Percentiles rank a stretch among this genome's conserved stretches.
phyloP scores from a whole-genome alignment of 1,140 invertebrate genomes.

The Ceratosolen solmsi region DNA sequence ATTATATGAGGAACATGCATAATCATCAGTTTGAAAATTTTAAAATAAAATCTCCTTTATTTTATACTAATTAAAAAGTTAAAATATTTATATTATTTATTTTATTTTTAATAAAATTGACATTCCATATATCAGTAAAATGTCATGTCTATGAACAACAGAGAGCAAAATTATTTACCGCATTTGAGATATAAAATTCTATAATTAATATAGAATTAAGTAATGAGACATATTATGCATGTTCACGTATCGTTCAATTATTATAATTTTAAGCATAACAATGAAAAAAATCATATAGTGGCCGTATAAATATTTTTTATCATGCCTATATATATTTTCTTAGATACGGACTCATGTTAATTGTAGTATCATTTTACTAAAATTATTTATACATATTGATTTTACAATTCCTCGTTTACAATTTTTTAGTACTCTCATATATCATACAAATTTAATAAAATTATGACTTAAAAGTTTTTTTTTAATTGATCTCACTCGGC shows the following conservation, averaged over 20 bases:
- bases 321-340: background rate
- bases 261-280: conserved; percentile 7
- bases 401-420: conserved; percentile 46
- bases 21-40: conserved; percentile 15
- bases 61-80: background rate
- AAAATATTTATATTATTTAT: too few species aligned
- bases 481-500: background rate
- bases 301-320: background rate
- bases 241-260: background rate
- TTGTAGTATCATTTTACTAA: background rate
- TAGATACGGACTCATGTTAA: background rate
- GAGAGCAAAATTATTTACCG: too few species aligned
- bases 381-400: conserved; percentile 13
- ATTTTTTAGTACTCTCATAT: conserved; percentile 21
- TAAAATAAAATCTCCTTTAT: background rate
- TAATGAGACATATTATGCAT: conserved; percentile 16
- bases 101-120: too few species aligned
- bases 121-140: too few species aligned
- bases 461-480: conserved; percentile 34
- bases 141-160: too few species aligned
- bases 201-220: conserved; percentile 9
- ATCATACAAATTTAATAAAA: conserved; percentile 36
- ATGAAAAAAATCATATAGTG: background rate
- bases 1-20: too few species aligned
- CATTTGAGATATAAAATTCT: too few species aligned